Evolutionary conservation across 1,140 invertebrate species (phyloP), one percentile per base, ranked within the genome.

Genomic region (Oscheius sp.): DNA sequence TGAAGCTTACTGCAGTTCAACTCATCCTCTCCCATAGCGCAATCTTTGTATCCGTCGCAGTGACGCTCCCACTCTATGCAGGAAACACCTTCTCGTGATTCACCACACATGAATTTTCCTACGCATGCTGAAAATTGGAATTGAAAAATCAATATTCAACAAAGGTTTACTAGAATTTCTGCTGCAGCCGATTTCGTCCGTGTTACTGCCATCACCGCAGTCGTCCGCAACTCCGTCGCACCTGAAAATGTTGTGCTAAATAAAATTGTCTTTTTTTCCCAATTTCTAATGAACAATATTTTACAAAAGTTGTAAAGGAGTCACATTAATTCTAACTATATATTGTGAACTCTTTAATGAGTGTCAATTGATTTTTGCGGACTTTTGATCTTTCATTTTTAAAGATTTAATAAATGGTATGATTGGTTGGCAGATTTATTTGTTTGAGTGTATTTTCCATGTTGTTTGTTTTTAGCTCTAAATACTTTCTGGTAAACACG

Each of bases 131-230:
- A 69, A 73, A 34, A 32, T 36, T 38, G 18, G 3, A 20, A 29
- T 4, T 26, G 46, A 36, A 2, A 15, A 15, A 3, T 42, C n/a
- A 38, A 23, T 31, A 34, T 4, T 23, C 1, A 63, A n/a, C 3
- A 18, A n/a, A 28, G 36, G 3, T 26, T 70, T 49, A 76, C 75
- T 76, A 35, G 71, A 61, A 58, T 76, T 76, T 35, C 62, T 64
- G 28, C 70, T 75, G 58, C 75, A 76, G 42, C 75, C 75, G 36
- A 77, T 55, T 63, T 77, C 76, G 67, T 77, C 76, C 4, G 72
- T 35, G 68, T 77, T 77, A 18, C 68, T 49, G 28, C 75, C 76
- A 73, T 77, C 76, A n/a, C 52, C 67, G 49, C 76, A 77, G 49
- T 77, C 76, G 52, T 77, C 74, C 15, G 68, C 67, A 18, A 71